Conservation (phyloP, 2,797 vertebrate genomes). For the Poecilia picta region DNA sequence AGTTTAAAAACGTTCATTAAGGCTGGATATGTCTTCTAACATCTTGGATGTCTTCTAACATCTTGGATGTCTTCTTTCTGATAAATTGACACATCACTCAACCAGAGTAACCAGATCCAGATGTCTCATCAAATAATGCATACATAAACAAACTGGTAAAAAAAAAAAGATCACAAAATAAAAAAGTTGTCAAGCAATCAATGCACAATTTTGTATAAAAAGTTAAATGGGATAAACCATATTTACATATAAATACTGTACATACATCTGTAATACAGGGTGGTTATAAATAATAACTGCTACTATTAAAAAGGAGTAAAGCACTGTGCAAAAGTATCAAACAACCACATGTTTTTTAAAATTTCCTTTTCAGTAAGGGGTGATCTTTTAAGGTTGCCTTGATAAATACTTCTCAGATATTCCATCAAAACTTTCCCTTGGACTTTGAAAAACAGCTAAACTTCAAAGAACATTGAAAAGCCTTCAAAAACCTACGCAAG, state of each 20-base stretch:
- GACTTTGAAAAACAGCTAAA: neutral
- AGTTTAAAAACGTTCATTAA: neutral
- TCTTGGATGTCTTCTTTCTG: neutral
- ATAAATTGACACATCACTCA: neutral
- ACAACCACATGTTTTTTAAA: neutral
- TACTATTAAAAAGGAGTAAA: constrained; percentile 32
- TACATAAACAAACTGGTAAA: constrained; percentile 39
- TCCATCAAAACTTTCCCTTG: neutral
- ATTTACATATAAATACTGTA: constrained; percentile 81
- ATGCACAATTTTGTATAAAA: constrained; percentile 68
- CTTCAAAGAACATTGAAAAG: neutral
- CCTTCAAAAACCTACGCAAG: neutral
- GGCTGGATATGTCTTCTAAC: neutral
- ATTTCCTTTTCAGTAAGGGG: neutral
- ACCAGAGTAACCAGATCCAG: constrained; percentile 24
- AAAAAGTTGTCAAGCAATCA: constrained; percentile 41
- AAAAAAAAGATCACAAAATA: constrained; percentile 19
- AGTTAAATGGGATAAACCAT: constrained; percentile 59
- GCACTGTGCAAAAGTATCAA: constrained; percentile 3
- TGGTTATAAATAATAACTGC: constrained; percentile 51
- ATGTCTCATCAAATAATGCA: constrained; percentile 49
- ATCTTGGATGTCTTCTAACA: neutral
- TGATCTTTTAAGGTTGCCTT: neutral
- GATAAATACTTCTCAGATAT: neutral
- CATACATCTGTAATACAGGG: constrained; percentile 69